phyloP scores from a whole-genome alignment of 2,113 vertebrate genomes.

The Zosterops borbonicus region DNA sequence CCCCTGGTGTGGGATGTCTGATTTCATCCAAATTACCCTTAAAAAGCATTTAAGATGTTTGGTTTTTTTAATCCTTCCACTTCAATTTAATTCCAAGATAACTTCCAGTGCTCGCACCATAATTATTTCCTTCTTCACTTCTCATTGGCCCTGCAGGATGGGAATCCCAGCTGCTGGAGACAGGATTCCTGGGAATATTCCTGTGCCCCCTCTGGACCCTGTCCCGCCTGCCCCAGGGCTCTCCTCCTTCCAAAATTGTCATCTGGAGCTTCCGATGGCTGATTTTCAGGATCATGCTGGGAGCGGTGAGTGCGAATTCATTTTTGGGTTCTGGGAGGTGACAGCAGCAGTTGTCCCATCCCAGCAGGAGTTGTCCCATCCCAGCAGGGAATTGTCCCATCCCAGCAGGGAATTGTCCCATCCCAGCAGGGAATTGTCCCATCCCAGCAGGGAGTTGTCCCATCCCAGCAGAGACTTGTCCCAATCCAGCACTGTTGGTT shows the following conservation, averaged over 20 bases:
- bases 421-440: background rate
- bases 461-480: background rate
- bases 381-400: accelerated
- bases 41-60: background rate
- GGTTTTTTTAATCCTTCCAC: accelerated
- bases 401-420: background rate
- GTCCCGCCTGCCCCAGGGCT: constrained; percentile 73
- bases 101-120: background rate
- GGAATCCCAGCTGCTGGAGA: constrained; percentile 96
- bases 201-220: constrained; percentile 89
- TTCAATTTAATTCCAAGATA: background rate
- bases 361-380: too few species aligned
- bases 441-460: background rate
- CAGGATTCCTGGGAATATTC: constrained; percentile 91
- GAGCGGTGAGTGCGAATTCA: constrained; percentile 83
- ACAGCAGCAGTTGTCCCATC: background rate
- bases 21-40: background rate
- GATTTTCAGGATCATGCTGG: constrained; percentile 97
- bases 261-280: constrained; percentile 97
- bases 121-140: background rate
- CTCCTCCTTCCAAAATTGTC: constrained; percentile 81
- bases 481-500: accelerated
- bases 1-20: accelerated
- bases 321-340: accelerated
- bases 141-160: constrained; percentile 77